Percentiles rank a stretch among this genome's conserved stretches.
Evolutionary conservation across 1,140 invertebrate species (phyloP).

Genomic region (Scaptomyza montana): DNA sequence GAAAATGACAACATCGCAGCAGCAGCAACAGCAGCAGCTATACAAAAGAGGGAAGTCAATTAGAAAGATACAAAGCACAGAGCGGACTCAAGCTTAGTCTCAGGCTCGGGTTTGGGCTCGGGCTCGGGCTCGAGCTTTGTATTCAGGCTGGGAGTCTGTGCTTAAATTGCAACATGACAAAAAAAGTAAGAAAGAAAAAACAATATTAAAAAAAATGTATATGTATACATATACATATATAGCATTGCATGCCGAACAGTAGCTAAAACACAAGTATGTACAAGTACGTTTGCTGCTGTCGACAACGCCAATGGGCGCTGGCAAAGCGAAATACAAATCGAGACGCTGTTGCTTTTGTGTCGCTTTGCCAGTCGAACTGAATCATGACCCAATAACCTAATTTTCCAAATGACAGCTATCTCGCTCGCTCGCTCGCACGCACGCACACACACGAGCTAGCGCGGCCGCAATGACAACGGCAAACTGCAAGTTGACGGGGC

Average conservation of each 20-base stretch:
- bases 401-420: constrained; percentile 56
- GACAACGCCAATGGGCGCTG: constrained; percentile 40
- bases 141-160: constrained; percentile 37
- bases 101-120: constrained; percentile 7
- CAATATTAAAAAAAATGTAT: background rate
- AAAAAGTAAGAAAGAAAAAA: background rate
- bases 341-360: constrained; percentile 64
- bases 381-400: constrained; percentile 81
- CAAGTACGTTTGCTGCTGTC: constrained; percentile 58
- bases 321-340: constrained; percentile 74
- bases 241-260: constrained; percentile 60
- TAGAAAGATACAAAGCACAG: constrained; percentile 75
- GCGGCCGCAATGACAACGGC: constrained; percentile 71
- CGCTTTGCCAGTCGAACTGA: constrained; percentile 73
- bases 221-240: constrained; percentile 23
- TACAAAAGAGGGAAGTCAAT: constrained; percentile 80
- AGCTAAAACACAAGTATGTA: constrained; percentile 76
- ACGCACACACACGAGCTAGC: constrained; percentile 6
- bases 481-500: constrained; percentile 38
- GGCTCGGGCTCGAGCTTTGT: constrained; percentile 1
- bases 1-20: constrained; percentile 69
- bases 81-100: constrained; percentile 20
- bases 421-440: constrained; percentile 15
- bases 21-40: constrained; percentile 36
- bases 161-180: constrained; percentile 58